phyloP scores from a whole-genome alignment of 2,797 vertebrate genomes.

The Psittacula derbiana region DNA sequence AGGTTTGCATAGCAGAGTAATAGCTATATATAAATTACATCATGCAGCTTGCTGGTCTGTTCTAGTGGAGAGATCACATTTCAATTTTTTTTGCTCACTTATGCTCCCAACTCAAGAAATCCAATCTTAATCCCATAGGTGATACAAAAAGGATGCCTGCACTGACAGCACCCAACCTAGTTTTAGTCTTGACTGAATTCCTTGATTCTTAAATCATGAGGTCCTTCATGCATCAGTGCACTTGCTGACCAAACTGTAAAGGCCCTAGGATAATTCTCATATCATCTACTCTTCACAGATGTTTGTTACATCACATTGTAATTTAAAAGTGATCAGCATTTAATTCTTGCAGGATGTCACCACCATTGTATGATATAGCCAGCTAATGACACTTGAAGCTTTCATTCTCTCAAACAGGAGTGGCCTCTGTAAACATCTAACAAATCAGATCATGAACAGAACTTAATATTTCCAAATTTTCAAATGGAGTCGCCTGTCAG shows the following conservation, averaged over 20 bases:
- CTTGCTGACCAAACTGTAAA: conserved; percentile 8
- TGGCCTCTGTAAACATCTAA: not conserved
- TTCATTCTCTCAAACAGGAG: not conserved
- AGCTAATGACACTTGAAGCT: not conserved
- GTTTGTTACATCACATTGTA: not conserved
- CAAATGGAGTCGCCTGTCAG: not conserved
- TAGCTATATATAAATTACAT: not conserved
- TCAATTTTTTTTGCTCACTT: not conserved
- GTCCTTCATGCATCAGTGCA: not conserved
- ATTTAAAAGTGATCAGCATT: not conserved
- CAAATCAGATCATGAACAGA: not conserved
- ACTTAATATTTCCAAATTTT: not conserved
- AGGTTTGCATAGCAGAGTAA: not conserved
- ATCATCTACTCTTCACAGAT: conserved; percentile 30
- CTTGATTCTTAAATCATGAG: not conserved
- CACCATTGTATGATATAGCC: not conserved
- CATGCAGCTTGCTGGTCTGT: not conserved
- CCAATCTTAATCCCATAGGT: not conserved
- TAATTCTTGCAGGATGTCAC: not conserved
- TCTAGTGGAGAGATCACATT: fast-evolving
- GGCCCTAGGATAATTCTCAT: not conserved
- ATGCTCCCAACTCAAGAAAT: not conserved
- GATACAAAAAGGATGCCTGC: not conserved
- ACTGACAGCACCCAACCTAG: not conserved
- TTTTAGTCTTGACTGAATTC: not conserved